Evolutionary conservation across 2,113 vertebrate species (phyloP), one percentile per base, ranked within the genome.

Genomic region (Sprattus sprattus): DNA sequence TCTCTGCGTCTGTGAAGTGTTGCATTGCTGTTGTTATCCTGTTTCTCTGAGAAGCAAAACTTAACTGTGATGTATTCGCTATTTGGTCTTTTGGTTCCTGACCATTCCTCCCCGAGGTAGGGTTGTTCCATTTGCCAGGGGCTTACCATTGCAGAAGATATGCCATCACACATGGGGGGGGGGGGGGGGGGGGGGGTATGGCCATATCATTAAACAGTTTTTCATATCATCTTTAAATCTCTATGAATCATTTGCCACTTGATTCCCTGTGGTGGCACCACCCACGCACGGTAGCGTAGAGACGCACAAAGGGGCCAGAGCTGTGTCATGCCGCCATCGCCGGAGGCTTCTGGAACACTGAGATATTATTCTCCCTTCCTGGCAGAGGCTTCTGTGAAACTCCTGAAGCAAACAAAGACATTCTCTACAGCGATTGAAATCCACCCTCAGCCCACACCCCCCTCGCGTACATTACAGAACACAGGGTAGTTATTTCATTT

Each of bases 161-260:
- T 81, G 81, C 11, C 15, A 45, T 81, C 82, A 75, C 28, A 71
- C 78, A 44, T 81, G n/a, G 28, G 4, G 18, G 54, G 54, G 9
- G n/a, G 6, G 28, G 32, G 6, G 71, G 25, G 25, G 15, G 71
- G 25, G 25, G 15, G 71, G 81, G 85, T 83, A 64, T 60, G 57
- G 81, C 52, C 83, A 75, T 85, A 32, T 87, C 87, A 89, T 81
- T 85, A 88, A 47, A 88, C 89, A 82, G 83, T 80, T 81, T 85
- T 82, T 85, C 85, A 60, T 86, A 82, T 86, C 45, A 46, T 86
- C 82, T 87, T 91, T 5, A 89, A 92, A 90, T 93, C 89, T 89
- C 45, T 86, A 81, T n/a, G 84, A 89, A 84, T 90, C 84, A 85
- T 84, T 87, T 83, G 52, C 57, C 49, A 46, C 83, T 83, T 84